Conservation (phyloP, 2,797 vertebrate species). For the Argyrosomus regius region DNA sequence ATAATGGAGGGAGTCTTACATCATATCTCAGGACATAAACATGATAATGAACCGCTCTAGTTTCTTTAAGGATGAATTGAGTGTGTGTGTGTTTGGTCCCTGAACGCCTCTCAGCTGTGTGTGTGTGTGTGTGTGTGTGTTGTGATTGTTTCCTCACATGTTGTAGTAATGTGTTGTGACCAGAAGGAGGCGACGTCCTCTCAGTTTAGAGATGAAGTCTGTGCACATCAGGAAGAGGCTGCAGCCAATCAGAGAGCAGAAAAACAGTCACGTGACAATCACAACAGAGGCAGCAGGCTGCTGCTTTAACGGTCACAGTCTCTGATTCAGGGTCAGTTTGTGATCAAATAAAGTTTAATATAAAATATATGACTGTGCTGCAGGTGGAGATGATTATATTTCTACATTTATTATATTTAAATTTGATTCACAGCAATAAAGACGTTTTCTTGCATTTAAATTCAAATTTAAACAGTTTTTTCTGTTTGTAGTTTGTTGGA, state of each 20-base stretch:
- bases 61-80: background rate
- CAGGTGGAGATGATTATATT: too few species aligned
- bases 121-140: constrained; percentile 2
- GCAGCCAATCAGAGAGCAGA: constrained; percentile 55
- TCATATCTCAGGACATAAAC: background rate
- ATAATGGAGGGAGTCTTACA: too few species aligned
- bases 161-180: constrained; percentile 24
- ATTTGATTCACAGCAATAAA: too few species aligned
- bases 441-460: too few species aligned
- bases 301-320: too few species aligned
- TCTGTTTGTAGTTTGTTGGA: too few species aligned
- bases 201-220: background rate
- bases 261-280: constrained; percentile 23
- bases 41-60: too few species aligned
- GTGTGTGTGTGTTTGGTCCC: background rate
- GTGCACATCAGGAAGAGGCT: background rate
- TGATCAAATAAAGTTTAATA: too few species aligned
- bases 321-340: too few species aligned
- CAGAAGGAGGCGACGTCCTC: constrained; percentile 40
- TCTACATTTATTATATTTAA: too few species aligned
- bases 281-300: background rate
- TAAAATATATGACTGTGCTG: too few species aligned
- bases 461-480: too few species aligned
- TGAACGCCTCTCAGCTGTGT: constrained; percentile 5
- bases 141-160: background rate